phyloP scores from a whole-genome alignment of 2,797 vertebrate genomes.

The Coranthus polyacanthus region DNA sequence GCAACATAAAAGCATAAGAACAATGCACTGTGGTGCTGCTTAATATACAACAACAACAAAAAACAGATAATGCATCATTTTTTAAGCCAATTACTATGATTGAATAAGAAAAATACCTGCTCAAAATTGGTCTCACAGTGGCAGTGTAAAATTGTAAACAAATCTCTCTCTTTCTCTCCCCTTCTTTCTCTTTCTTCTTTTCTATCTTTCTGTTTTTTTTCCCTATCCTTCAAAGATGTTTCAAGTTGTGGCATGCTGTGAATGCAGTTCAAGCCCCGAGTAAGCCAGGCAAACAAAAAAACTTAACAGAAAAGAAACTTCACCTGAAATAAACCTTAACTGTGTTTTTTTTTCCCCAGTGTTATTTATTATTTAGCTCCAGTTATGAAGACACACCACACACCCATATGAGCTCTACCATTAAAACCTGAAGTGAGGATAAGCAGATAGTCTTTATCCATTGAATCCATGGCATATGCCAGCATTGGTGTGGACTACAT shows the following conservation, averaged over 20 bases:
- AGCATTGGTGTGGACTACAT: neutral
- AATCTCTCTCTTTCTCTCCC: slow-evolving; percentile 5
- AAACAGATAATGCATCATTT: neutral
- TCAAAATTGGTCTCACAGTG: slow-evolving; percentile 41
- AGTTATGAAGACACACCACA: slow-evolving; percentile 29
- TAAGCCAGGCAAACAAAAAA: slow-evolving; percentile 49
- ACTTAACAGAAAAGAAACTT: slow-evolving; percentile 25
- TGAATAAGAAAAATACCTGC: neutral
- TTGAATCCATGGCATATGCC: neutral
- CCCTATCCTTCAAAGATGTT: slow-evolving; percentile 26
- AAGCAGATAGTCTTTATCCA: slow-evolving; percentile 18
- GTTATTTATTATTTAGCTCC: slow-evolving; percentile 57
- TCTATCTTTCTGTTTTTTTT: too few species aligned
- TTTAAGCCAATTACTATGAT: too few species aligned
- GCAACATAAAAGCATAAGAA: slow-evolving; percentile 16
- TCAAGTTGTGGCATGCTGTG: slow-evolving; percentile 39
- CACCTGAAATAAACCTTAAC: slow-evolving; percentile 31
- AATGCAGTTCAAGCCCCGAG: slow-evolving; percentile 34
- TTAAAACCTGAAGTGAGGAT: slow-evolving; percentile 30
- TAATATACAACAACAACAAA: neutral
- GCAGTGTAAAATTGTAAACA: slow-evolving; percentile 43
- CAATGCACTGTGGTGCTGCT: slow-evolving; percentile 16
- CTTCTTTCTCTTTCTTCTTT: too few species aligned
- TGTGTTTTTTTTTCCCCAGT: slow-evolving; percentile 48
- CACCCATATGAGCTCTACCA: slow-evolving; percentile 13